Evolutionary conservation across 2,797 vertebrate genomes (phyloP), one percentile per base, ranked within the genome.

Genomic region (Argya squamiceps): DNA sequence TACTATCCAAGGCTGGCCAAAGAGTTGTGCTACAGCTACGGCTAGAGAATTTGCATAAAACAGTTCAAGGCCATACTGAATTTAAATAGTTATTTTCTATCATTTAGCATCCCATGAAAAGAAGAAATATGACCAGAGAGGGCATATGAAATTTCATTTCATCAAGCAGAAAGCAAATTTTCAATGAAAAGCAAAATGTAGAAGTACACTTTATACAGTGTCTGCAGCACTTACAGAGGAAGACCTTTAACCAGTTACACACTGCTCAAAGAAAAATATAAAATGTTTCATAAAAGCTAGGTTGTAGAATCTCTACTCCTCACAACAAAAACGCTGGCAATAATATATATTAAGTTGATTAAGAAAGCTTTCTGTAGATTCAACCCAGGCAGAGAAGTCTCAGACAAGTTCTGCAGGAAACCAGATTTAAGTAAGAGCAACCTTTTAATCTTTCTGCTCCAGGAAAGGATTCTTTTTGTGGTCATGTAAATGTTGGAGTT

Each of bases 401-500:
- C 77, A 91, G 91, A 91, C 34, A 76, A 65, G 78, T 96, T 92
- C 77, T 90, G 58, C 80, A 95, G 89, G 79, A 97, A 94, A 88
- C 69, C 77, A 93, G 52, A 88, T 59, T 92, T 93, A 94, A 96
- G 65, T 58, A 50, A 89, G 79, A 96, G 82, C 83, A 89, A 92
- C 85, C 26, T 86, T 97, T 92, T 79, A 88, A 91, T 53, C 93
- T 92, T 95, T 82, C 68, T 76, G 55, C 82, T 75, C 50, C 80
- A 86, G 89, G 75, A 94, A 84, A 89, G 47, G 53, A 67, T 69
- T 90, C 53, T 87, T 95, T 74, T 22, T 74, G 58, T 20, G 44
- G 27, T n/a, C 46, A 44, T 52, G 84, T 69, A 89, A 53, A 78
- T 23, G 34, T 11, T 78, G 30, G 36, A 11, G 1, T 5, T 36